A percentile compares a stretch with the other conserved stretches of the same genome.
These are phyloP conservation scores for Drosophila barbarae DNA, from an alignment of 2,888 invertebrate genomes.

Conservation along the genomic window DNA sequence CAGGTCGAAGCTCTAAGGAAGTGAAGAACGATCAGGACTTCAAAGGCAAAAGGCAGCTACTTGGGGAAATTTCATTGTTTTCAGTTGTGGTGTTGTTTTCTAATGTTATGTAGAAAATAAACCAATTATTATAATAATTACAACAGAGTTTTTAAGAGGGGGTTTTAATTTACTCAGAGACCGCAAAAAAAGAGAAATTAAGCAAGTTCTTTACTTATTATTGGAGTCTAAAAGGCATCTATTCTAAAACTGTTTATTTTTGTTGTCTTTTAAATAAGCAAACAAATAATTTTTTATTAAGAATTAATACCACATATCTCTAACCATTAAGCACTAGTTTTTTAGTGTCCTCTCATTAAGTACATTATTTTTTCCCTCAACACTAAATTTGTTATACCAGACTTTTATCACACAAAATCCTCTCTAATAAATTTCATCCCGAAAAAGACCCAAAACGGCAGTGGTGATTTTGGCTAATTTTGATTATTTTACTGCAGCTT, in stretches of 20 bases:
- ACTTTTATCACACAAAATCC: slow-evolving; percentile 2
- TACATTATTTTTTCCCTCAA: neutral
- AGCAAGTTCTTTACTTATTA: too few species aligned
- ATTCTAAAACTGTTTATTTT: too few species aligned
- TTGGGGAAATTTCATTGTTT: neutral
- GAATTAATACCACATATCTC: neutral
- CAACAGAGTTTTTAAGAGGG: neutral
- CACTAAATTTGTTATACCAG: neutral
- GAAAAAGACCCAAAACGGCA: slow-evolving; percentile 38
- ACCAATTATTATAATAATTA: neutral
- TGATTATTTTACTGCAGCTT: slow-evolving; percentile 68
- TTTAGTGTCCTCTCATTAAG: neutral
- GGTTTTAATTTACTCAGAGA: neutral
- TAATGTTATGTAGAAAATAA: neutral
- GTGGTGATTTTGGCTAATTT: slow-evolving; percentile 64
- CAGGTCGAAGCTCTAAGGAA: slow-evolving; percentile 38
- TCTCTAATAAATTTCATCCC: slow-evolving; percentile 11
- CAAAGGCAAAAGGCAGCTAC: slow-evolving; percentile 7
- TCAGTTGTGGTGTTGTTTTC: slow-evolving; percentile 4
- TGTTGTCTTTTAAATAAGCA: neutral
- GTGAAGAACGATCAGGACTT: slow-evolving; percentile 19
- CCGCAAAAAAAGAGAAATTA: too few species aligned
- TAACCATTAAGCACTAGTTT: neutral
- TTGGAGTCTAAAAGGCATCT: too few species aligned
- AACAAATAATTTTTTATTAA: neutral